These are phyloP conservation scores for Cochlearius cochlearius DNA, from an alignment of 2,113 vertebrate genomes.

Conservation along the genomic window DNA sequence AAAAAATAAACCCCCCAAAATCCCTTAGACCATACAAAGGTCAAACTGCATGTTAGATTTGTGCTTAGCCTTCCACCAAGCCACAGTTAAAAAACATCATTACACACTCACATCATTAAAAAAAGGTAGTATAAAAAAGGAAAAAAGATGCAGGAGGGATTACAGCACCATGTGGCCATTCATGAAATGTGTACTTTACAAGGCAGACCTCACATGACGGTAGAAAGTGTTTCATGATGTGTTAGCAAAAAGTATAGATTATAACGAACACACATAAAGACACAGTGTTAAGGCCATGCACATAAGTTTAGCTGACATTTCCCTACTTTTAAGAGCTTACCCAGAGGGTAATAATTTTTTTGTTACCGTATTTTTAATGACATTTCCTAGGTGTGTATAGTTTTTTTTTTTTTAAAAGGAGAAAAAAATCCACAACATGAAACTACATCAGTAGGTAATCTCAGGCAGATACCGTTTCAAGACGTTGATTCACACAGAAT, in stretches of 20 bases:
- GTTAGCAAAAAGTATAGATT: conserved; percentile 29
- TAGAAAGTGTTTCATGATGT: conserved; percentile 55
- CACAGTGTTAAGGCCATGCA: neutral
- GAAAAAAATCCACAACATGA: neutral
- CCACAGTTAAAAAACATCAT: neutral
- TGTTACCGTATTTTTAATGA: neutral
- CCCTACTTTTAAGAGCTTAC: neutral
- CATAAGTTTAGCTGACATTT: neutral
- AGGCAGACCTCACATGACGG: conserved; percentile 48
- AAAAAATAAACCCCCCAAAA: neutral
- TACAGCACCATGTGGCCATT: conserved; percentile 47
- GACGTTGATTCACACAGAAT: neutral
- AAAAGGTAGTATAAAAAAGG: neutral
- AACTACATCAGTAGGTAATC: neutral
- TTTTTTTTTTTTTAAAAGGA: neutral
- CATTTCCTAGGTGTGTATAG: neutral
- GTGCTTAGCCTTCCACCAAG: neutral
- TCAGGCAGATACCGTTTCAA: neutral
- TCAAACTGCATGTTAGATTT: neutral
- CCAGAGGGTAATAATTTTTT: neutral
- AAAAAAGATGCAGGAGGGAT: conserved; percentile 32
- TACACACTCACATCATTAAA: conserved; percentile 7
- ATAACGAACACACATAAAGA: conserved; percentile 48
- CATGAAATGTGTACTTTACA: conserved; percentile 47
- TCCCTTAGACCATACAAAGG: neutral